Evolutionary conservation across 2,113 vertebrate species (phyloP), one percentile per base, ranked within the genome.

Genomic region (Aythya baeri): DNA sequence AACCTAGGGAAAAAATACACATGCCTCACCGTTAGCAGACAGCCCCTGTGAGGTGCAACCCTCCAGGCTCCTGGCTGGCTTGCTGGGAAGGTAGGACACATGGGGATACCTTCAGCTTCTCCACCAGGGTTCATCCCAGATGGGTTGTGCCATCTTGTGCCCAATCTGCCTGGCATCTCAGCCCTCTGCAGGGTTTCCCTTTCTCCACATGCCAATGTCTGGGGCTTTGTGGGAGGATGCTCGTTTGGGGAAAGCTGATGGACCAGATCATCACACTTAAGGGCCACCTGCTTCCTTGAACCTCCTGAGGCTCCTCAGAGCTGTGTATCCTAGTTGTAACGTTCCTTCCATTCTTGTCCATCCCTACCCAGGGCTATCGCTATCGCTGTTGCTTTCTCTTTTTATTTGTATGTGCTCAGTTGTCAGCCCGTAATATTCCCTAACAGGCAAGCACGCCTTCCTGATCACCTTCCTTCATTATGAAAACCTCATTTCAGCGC

Each of bases 391-490:
- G 80, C 83, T 86, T 84, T 82, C 81, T 61, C 83, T 46, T 88
- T 58, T 83, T 68, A 93, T 88, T 84, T 86, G 57, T 11, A 41
- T 62, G 86, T 83, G 89, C 9, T 5, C 63, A 34, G 65, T 52
- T 26, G 23, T 13, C 50, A 75, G 76, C 49, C 71, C 66, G 73
- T 84, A 43, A 86, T 86, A 75, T 73, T 80, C 80, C 83, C 75
- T 2, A 0, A 76, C 86, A 82, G 1, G 0, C 58, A 86, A 91
- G 68, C 15, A 81, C 58, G 15, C 80, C 78, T 76, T 91, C 70
- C 86, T 86, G 70, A 91, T 89, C 93, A 52, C 88, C 54, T 91
- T 61, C 88, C 90, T 94, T 95, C 93, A 91, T 92, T 93, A 95
- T 61, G 86, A 49, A 93, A 93, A 79, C 88, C 94, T 95, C 81